Evolutionary conservation across 2,113 vertebrate species (phyloP), one percentile per base, ranked within the genome.

Genomic region (Bufo gargarizans): DNA sequence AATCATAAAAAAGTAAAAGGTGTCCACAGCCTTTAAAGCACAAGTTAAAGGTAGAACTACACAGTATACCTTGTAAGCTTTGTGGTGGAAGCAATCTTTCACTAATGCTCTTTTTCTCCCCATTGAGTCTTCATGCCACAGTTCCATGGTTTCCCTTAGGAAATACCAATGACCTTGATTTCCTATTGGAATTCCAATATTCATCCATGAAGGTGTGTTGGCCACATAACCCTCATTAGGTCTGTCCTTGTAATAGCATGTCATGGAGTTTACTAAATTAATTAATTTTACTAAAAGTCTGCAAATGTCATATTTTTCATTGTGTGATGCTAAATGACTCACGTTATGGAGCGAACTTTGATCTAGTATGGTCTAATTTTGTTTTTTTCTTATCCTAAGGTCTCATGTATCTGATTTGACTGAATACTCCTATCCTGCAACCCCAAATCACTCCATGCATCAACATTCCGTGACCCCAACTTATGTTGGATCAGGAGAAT

Each of bases 381-480:
- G 78, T 63, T 81, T 82, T 91, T 76, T 84, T 45, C 89, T 88
- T 80, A 90, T 93, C 92, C 90, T 82, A 91, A 99, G 98, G 94
- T 97, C 95, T 77, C 97, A 97, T 16, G 93, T 95, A 1, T 95
- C 92, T 3, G 97, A 99, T 82, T 93, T 96, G 82, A 95, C 95
- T 2, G 96, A 95, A 90, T 97, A 97, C 86, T 97, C 97, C 71
- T 99, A 97, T 71, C 97, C 97, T 65, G 96, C 96, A 77, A 96
- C 97, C 89, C 97, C 97, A 91, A 99, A 97, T 93, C 97, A 99
- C 9, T 95, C 96, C 16, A 94, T 97, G 85, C 96, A 97, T 5
- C 96, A 96, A 6, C 97, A 97, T 90, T 94, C 94, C 4, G 78
- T 92, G 86, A 91, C 94, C 67, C 93, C 95, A 82, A 94, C 95